These are phyloP conservation scores for Eristalinus sepulchralis DNA, from an alignment of 2,888 invertebrate species.

Conservation along the genomic window DNA sequence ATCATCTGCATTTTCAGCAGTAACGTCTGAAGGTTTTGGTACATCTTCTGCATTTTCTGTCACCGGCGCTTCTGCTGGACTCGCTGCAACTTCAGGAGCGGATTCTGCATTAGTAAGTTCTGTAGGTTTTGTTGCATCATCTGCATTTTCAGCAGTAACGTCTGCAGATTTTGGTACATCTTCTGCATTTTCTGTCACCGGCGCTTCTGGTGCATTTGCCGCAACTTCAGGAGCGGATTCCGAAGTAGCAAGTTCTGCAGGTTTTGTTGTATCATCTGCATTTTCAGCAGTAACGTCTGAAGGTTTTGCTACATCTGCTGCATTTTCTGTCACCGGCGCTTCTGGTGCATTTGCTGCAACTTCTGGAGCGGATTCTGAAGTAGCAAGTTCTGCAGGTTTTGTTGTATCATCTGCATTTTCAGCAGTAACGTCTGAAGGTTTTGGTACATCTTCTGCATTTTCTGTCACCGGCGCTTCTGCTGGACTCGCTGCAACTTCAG, in stretches of 20 bases:
- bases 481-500: neutral
- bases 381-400: neutral
- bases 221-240: neutral
- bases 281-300: neutral
- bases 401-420: neutral
- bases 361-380: neutral
- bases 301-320: neutral
- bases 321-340: neutral
- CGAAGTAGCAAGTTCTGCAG: neutral
- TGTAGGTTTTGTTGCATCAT: constrained; percentile 18
- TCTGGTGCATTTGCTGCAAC: neutral
- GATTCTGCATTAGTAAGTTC: neutral
- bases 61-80: neutral
- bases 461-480: no score
- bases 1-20: no score
- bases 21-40: no score
- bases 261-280: no score
- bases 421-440: neutral
- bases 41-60: neutral
- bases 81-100: neutral
- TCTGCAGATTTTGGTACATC: neutral
- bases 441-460: neutral
- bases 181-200: neutral
- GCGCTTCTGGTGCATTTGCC: neutral
- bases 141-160: no score